These are phyloP conservation scores for Rhinatrema bivittatum DNA, from an alignment of 2,797 vertebrate species.

Conservation along the genomic window DNA sequence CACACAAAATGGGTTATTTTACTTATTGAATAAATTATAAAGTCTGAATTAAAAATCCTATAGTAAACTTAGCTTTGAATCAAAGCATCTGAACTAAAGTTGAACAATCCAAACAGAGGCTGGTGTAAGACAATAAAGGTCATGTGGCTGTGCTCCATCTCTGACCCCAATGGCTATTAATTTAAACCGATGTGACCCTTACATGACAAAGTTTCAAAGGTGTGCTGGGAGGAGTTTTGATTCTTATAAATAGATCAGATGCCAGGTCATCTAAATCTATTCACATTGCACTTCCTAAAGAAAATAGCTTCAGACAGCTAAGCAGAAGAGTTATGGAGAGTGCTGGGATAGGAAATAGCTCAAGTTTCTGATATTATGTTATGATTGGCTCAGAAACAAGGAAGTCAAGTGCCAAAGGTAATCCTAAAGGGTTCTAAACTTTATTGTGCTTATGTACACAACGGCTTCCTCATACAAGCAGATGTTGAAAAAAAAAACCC, in stretches of 20 bases:
- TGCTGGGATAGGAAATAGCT: slow-evolving; percentile 58
- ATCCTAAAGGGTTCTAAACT: slow-evolving; percentile 59
- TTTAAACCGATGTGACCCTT: slow-evolving; percentile 72
- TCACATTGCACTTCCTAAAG: slow-evolving; percentile 85
- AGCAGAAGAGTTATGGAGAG: slow-evolving; percentile 55
- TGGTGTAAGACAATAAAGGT: slow-evolving; percentile 46
- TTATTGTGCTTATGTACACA: slow-evolving; percentile 45
- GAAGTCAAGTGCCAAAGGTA: slow-evolving; percentile 57
- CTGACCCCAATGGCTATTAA: slow-evolving; percentile 16
- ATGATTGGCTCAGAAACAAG: slow-evolving; percentile 61
- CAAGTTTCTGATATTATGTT: slow-evolving; percentile 78
- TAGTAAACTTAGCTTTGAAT: slow-evolving; percentile 32
- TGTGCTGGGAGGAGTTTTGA: slow-evolving; percentile 59
- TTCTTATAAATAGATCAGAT: slow-evolving; percentile 79
- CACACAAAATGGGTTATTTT: too few species aligned
- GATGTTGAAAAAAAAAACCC: too few species aligned
- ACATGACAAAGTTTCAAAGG: slow-evolving; percentile 67
- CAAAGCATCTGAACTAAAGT: slow-evolving; percentile 35
- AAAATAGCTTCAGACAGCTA: slow-evolving; percentile 70
- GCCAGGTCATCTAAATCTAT: slow-evolving; percentile 74
- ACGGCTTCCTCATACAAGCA: slow-evolving; percentile 79
- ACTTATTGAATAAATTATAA: too few species aligned
- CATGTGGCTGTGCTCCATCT: slow-evolving; percentile 36
- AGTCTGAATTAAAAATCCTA: too few species aligned
- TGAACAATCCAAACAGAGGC: slow-evolving; percentile 46